Evolutionary conservation across 1,140 invertebrate species (phyloP).

Genomic region (Diploscapter pachys): DNA sequence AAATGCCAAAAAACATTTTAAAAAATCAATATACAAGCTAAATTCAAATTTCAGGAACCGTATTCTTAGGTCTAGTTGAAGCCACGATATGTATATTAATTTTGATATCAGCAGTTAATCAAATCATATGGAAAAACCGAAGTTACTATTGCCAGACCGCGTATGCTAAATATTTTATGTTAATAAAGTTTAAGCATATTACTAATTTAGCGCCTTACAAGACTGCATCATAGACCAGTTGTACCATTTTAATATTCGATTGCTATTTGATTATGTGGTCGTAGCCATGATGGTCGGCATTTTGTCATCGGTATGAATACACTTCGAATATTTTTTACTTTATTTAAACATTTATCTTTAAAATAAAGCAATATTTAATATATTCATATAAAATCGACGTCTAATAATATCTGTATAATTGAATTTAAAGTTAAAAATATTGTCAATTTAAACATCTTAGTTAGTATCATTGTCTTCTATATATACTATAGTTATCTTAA

Average conservation of each 20-base stretch:
- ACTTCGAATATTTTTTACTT: too few relatives aligned
- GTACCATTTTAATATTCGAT: constrained; percentile 51
- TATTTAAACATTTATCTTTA: too few relatives aligned
- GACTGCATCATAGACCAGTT: constrained; percentile 53
- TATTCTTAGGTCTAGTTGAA: constrained; percentile 49
- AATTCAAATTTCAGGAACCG: constrained; percentile 34
- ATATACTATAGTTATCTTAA: too few relatives aligned
- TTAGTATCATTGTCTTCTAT: too few relatives aligned
- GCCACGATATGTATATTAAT: constrained; percentile 41
- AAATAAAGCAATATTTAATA: constrained; percentile 35
- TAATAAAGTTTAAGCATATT: constrained; percentile 19
- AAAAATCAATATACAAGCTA: too few relatives aligned
- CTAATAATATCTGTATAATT: too few relatives aligned
- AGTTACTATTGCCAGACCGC: constrained; percentile 8
- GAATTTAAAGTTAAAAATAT: too few relatives aligned
- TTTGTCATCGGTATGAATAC: constrained; percentile 39
- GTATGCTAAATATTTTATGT: constrained; percentile 9
- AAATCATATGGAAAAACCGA: constrained; percentile 45
- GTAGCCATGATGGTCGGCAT: constrained; percentile 44
- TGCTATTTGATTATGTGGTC: constrained; percentile 53
- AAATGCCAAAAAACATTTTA: too few relatives aligned
- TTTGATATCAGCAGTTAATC: constrained; percentile 35
- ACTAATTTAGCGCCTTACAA: constrained; percentile 27
- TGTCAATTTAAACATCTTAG: too few relatives aligned
- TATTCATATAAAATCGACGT: constrained; percentile 38